Evolutionary conservation across 2,113 vertebrate genomes (phyloP), one percentile per base, ranked within the genome.

Genomic region (Odocoileus hemionus): DNA sequence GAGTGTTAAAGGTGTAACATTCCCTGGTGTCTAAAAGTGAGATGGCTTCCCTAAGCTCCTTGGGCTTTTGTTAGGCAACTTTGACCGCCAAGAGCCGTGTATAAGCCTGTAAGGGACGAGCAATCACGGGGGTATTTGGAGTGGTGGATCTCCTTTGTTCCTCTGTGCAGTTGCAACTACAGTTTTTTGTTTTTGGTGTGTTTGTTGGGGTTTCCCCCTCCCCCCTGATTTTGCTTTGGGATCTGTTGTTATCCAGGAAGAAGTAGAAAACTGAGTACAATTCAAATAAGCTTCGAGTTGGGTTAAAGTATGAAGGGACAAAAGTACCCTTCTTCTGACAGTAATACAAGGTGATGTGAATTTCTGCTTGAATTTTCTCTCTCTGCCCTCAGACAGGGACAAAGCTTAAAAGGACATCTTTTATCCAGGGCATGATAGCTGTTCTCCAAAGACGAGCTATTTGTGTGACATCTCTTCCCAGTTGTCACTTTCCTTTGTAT

Each of bases 401-500:
- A 52, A 54, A 97, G 57, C 92, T 85, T 95, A n/a, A 87, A 90
- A 94, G 79, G 54, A 95, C 26, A 90, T 43, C 58, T 86, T 90
- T 58, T 52, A 78, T 70, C 70, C 47, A 55, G 83, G 26, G 30
- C 60, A 97, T 57, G 30, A 79, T 83, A 86, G 57, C 47, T 98
- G 19, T 97, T 89, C 58, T 54, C 85, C 87, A 67, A 28, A 84
- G 33, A 94, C 36, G 58, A 97, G 57, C 94, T 87, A 96, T 98
- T 92, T 96, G 87, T 94, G 74, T 97, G 98, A 98, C 98, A 97
- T 97, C 54, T 39, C 86, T 98, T 98, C 97, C 95, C 79, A n/a
- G 86, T 67, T 98, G 98, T 98, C 98, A 98, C 85, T 94, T 98
- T 95, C 95, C 84, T 88, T 14, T 79, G 86, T 97, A 95, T 98